A percentile compares a stretch with the other conserved stretches of the same genome.
phyloP scores from a whole-genome alignment of 2,113 vertebrate species.

The Mesitornis unicolor region DNA sequence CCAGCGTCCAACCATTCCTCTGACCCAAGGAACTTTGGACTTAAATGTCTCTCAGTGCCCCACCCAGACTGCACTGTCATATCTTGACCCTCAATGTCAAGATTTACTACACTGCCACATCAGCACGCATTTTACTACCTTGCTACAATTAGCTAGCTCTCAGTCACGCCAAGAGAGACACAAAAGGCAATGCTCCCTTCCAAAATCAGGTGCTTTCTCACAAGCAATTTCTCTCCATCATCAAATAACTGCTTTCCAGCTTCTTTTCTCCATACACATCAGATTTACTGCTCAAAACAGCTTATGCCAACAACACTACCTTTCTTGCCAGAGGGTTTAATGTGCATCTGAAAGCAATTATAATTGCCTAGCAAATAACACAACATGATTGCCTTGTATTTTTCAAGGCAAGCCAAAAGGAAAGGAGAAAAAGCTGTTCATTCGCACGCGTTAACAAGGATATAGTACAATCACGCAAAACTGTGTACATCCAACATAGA shows the following conservation, averaged over 20 bases:
- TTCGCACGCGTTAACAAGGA: not conserved
- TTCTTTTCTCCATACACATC: not conserved
- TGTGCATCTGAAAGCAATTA: conserved; percentile 34
- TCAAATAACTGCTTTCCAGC: not conserved
- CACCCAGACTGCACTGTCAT: rapidly evolving
- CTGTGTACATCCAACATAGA: not conserved
- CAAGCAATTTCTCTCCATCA: not conserved
- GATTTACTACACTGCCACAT: rapidly evolving
- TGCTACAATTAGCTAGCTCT: not conserved
- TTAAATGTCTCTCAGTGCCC: rapidly evolving
- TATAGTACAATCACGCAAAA: not conserved
- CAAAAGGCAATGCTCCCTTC: not conserved
- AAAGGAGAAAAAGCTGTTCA: not conserved
- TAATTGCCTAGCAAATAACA: not conserved
- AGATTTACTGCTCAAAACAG: not conserved
- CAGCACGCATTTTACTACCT: not conserved
- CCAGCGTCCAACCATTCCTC: not conserved
- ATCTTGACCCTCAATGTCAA: not conserved
- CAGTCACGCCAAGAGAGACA: too few species aligned
- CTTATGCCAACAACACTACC: not conserved
- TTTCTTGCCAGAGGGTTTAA: conserved; percentile 9
- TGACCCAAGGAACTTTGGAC: not conserved
- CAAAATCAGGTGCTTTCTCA: not conserved
- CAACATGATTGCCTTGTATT: not conserved
- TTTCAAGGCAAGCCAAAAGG: not conserved